These are phyloP conservation scores for Coracias cyanogaster DNA, from an alignment of 2,797 vertebrate genomes.

Conservation along the genomic window DNA sequence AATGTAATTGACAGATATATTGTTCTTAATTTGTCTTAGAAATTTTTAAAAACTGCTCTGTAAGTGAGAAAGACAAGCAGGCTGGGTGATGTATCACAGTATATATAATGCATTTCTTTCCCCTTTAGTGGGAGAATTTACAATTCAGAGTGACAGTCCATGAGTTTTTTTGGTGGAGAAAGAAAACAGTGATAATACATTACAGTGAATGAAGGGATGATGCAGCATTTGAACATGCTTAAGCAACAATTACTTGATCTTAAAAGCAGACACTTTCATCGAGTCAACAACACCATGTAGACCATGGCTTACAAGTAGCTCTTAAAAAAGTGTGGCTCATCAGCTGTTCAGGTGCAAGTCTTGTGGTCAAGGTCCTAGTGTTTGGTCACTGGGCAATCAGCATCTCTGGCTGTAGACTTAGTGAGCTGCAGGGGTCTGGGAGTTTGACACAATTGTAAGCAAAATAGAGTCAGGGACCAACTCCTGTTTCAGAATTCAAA, in stretches of 20 bases:
- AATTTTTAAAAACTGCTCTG: not conserved
- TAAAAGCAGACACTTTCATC: not conserved
- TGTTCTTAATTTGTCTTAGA: not conserved
- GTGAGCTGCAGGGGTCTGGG: not conserved
- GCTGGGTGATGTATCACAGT: not conserved
- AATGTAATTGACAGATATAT: not conserved
- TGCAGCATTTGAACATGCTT: not conserved
- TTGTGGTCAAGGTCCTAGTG: not conserved
- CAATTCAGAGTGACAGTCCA: not conserved
- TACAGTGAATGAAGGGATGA: not conserved
- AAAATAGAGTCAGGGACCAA: not conserved
- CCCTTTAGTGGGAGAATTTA: conserved; percentile 22
- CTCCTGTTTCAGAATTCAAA: not conserved
- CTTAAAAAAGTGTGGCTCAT: not conserved
- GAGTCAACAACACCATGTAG: not conserved
- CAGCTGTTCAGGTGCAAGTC: not conserved
- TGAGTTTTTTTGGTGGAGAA: not conserved
- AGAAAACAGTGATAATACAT: conserved; percentile 1
- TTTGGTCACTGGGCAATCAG: not conserved
- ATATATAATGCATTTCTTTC: not conserved
- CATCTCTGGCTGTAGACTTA: not conserved
- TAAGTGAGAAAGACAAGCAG: not conserved
- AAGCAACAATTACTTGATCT: not conserved
- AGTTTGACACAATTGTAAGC: not conserved
- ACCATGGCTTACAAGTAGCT: not conserved